Percentiles rank a stretch among this genome's conserved stretches.
phyloP scores from a whole-genome alignment of 2,888 invertebrate genomes.

The Cetonia aurata region DNA sequence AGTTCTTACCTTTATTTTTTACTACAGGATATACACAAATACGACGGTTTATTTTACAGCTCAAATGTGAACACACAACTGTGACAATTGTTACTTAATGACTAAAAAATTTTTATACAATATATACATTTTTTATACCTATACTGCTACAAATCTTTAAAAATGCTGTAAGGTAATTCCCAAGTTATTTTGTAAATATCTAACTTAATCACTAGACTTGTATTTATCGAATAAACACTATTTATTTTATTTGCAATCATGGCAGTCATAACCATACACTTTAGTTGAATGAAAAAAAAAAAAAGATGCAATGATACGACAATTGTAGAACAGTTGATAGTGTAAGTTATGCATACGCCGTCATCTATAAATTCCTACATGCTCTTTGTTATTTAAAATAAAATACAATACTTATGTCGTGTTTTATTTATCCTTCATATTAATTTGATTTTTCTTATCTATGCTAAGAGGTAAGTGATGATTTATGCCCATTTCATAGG shows the following conservation, averaged over 20 bases:
- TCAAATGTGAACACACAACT: conserved; percentile 42
- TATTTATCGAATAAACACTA: conserved; percentile 58
- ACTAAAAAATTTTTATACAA: conserved; percentile 47
- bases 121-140: conserved; percentile 46
- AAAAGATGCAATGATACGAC: conserved; percentile 53
- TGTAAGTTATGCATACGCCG: conserved; percentile 57
- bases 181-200: conserved; percentile 56
- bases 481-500: too few species aligned
- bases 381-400: conserved; percentile 60
- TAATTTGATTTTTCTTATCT: not conserved
- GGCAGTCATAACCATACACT: conserved; percentile 56
- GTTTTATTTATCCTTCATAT: conserved; percentile 40
- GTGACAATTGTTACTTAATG: conserved; percentile 43
- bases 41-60: conserved; percentile 46
- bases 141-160: conserved; percentile 37
- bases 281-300: conserved; percentile 53
- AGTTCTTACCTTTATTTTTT: conserved; percentile 33
- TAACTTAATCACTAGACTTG: conserved; percentile 57
- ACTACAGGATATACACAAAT: conserved; percentile 39
- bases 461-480: too few species aligned
- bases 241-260: conserved; percentile 58
- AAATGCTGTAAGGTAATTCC: conserved; percentile 51
- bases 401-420: conserved; percentile 47
- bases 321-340: conserved; percentile 55
- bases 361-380: conserved; percentile 60